phyloP scores from a whole-genome alignment of 2,888 invertebrate species.

The Malacosoma neustria region DNA sequence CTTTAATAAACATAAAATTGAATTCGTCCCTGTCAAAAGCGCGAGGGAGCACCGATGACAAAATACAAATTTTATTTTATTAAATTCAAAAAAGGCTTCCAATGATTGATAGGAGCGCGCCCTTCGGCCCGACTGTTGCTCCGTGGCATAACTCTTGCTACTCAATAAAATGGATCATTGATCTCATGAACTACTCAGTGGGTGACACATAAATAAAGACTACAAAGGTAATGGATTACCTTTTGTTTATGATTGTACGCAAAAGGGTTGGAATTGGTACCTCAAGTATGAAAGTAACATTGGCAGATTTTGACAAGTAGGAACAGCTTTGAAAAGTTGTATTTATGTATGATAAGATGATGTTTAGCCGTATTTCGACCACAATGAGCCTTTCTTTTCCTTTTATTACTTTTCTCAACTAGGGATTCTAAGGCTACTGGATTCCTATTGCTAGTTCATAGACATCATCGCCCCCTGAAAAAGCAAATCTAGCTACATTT shows the following conservation, averaged over 20 bases:
- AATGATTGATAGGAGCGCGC: constrained; percentile 73
- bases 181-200: constrained; percentile 18
- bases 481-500: no score
- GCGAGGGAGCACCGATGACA: constrained; percentile 71
- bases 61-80: constrained; percentile 77
- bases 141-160: constrained; percentile 61
- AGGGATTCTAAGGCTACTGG: no score
- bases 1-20: no score
- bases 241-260: constrained; percentile 5
- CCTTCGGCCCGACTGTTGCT: constrained; percentile 28
- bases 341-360: no score
- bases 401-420: no score
- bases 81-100: constrained; percentile 74
- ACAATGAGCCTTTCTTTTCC: no score
- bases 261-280: neutral
- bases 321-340: neutral
- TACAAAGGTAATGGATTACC: constrained; percentile 5
- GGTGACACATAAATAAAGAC: constrained; percentile 12
- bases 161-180: constrained; percentile 67
- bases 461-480: no score
- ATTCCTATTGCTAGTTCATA: no score
- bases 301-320: no score
- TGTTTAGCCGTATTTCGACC: no score
- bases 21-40: constrained; percentile 48
- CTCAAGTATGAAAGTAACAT: no score